These are phyloP conservation scores for Semicossyphus pulcher DNA, from an alignment of 2,113 vertebrate species.

Conservation along the genomic window DNA sequence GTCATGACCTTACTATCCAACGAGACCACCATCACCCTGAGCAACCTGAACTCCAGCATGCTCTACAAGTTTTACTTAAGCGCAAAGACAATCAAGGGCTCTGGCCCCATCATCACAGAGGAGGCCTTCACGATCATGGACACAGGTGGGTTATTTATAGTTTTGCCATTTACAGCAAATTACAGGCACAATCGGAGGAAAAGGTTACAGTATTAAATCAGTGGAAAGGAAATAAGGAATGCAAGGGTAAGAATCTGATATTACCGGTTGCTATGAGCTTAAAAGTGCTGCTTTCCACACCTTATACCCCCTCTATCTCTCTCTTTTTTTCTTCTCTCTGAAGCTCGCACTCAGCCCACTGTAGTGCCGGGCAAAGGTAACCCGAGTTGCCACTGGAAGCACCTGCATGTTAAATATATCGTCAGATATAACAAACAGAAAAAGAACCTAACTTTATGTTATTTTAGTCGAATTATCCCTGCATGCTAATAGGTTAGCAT, in stretches of 20 bases:
- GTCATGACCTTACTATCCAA: constrained; percentile 88
- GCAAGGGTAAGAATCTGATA: not conserved
- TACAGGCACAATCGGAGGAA: not conserved
- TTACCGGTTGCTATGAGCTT: not conserved
- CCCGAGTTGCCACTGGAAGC: constrained; percentile 64
- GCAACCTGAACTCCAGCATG: constrained; percentile 91
- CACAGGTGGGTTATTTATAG: constrained; percentile 87
- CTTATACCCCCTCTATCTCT: constrained; percentile 35
- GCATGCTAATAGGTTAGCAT: constrained; percentile 50
- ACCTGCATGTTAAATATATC: constrained; percentile 70
- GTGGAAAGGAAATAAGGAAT: not conserved
- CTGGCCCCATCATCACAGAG: constrained; percentile 87
- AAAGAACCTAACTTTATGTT: not conserved
- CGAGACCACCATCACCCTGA: constrained; percentile 88
- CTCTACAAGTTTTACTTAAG: constrained; percentile 94
- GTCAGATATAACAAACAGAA: not conserved
- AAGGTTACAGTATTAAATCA: not conserved
- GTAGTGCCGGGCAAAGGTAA: constrained; percentile 95
- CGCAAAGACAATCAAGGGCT: constrained; percentile 90
- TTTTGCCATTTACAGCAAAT: not conserved
- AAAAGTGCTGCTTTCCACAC: constrained; percentile 13
- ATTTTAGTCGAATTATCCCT: not conserved
- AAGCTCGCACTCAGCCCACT: constrained; percentile 90
- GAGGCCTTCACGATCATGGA: constrained; percentile 92
- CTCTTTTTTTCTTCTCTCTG: constrained; percentile 72